Evolutionary conservation across 2,113 vertebrate genomes (phyloP).

Genomic region (Channa maculata): DNA sequence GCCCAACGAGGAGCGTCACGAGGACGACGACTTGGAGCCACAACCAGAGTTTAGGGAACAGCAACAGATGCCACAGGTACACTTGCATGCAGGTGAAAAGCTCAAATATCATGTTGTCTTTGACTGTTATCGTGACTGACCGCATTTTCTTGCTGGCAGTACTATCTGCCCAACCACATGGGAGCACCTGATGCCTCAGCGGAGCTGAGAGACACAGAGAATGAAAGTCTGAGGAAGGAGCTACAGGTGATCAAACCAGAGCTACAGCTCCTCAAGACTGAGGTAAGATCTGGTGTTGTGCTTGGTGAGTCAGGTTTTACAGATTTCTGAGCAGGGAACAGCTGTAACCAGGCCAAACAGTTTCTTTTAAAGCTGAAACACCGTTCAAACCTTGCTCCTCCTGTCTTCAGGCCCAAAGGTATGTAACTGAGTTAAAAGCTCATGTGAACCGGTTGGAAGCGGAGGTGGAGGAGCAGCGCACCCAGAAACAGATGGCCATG

Average conservation of each 20-base stretch:
- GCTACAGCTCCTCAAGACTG: conserved; percentile 78
- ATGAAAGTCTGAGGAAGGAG: conserved; percentile 85
- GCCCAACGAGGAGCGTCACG: conserved; percentile 63
- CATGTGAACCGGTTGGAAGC: conserved; percentile 90
- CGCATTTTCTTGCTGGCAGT: conserved; percentile 33
- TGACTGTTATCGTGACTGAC: not conserved
- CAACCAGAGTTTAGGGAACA: conserved; percentile 58
- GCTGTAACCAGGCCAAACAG: too few relatives aligned
- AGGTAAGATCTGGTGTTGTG: conserved; percentile 59
- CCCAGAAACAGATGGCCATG: conserved; percentile 88
- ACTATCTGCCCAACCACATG: conserved; percentile 67
- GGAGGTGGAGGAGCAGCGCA: conserved; percentile 90
- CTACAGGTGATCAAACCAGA: conserved; percentile 88
- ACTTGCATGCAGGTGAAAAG: accelerated
- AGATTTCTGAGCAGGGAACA: too few relatives aligned
- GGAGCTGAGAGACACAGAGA: conserved; percentile 72
- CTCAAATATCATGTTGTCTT: not conserved
- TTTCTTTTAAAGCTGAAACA: not conserved
- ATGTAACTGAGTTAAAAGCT: conserved; percentile 74
- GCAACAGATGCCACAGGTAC: conserved; percentile 51
- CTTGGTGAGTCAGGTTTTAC: not conserved
- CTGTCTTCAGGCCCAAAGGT: conserved; percentile 85
- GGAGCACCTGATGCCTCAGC: conserved; percentile 28
- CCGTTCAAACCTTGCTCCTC: not conserved
- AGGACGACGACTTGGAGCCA: conserved; percentile 69